Percentiles rank a stretch among this genome's conserved stretches.
These are phyloP conservation scores for Caenorhabditis becei DNA, from an alignment of 2,888 invertebrate genomes.

Conservation along the genomic window DNA sequence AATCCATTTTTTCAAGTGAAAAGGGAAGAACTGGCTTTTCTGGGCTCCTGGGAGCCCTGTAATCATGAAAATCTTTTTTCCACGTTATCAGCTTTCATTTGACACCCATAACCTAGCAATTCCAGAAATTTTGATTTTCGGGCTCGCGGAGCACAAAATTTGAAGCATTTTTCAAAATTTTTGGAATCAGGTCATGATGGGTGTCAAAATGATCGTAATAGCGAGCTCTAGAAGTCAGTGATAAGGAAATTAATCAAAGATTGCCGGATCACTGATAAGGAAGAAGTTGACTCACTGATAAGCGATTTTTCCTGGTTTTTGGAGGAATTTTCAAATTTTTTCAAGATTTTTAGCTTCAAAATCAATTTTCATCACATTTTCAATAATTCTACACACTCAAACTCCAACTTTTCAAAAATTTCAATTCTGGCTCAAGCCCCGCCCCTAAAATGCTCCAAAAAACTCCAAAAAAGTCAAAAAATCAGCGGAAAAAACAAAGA, in stretches of 20 bases:
- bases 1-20: too few species aligned
- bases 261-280: too few species aligned
- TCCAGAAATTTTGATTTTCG: neutral
- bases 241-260: neutral
- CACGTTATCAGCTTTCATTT: neutral
- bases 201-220: neutral
- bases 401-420: too few species aligned
- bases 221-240: neutral
- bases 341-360: too few species aligned
- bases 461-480: neutral
- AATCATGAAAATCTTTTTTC: neutral
- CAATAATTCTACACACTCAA: too few species aligned
- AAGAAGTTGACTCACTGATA: too few species aligned
- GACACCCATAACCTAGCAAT: neutral
- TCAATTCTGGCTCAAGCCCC: too few species aligned
- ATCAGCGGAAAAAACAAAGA: neutral
- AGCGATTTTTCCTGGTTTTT: too few species aligned
- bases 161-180: neutral
- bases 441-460: neutral
- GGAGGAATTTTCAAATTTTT: constrained; percentile 8
- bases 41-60: neutral
- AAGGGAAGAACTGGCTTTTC: too few species aligned
- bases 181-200: constrained; percentile 12
- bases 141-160: neutral
- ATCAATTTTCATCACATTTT: too few species aligned